Conservation (phyloP, 2,113 vertebrate species). For the Atherinomorus stipes region DNA sequence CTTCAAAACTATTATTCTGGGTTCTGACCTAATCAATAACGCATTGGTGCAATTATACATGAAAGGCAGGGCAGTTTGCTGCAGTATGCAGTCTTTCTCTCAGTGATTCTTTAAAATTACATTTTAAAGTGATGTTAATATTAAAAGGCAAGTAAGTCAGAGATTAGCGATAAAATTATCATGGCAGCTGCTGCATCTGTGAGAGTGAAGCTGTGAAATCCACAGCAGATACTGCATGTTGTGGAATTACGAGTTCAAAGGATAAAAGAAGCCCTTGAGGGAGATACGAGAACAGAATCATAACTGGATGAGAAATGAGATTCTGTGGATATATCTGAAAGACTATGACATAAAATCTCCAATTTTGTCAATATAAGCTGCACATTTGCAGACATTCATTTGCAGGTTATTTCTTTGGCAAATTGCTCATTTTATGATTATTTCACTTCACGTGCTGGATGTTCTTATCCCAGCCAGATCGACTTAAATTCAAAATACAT, state of each 20-base stretch:
- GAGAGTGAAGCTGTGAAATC: conserved; percentile 15
- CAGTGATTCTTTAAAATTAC: neutral
- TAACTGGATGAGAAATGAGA: neutral
- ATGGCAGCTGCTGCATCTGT: conserved; percentile 1
- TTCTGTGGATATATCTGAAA: neutral
- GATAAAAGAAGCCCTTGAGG: conserved; percentile 11
- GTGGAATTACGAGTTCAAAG: conserved; percentile 14
- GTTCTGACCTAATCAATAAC: conserved; percentile 46
- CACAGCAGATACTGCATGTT: neutral
- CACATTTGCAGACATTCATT: neutral
- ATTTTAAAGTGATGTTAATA: conserved; percentile 4
- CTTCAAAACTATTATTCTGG: conserved; percentile 15
- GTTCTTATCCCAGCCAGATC: no score
- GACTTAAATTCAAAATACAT: no score
- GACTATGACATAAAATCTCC: neutral
- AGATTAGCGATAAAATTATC: conserved; percentile 22
- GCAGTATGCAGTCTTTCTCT: conserved; percentile 9
- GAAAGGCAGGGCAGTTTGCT: conserved; percentile 27
- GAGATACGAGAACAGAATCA: neutral
- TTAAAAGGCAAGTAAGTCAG: neutral
- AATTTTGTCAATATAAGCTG: neutral
- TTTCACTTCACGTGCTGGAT: no score
- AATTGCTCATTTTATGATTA: neutral
- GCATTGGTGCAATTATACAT: conserved; percentile 18
- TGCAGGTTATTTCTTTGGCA: neutral